Base-by-base conservation (phyloP, 2,888 invertebrate genomes). In the Geophilus truncorum region DNA sequence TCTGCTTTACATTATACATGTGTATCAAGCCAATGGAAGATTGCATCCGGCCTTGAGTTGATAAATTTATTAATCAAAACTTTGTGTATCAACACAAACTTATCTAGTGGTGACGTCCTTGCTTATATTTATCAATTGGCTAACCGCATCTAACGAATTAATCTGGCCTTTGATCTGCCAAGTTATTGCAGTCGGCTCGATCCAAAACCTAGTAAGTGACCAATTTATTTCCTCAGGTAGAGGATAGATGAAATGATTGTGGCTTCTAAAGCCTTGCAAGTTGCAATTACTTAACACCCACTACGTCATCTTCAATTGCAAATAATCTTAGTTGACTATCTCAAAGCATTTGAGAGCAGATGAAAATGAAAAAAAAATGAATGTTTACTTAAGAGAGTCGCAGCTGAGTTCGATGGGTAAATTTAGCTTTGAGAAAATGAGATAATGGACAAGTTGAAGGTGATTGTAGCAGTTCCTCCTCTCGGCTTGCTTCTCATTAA, bases 381-480 rank as follows among this genome's bases (percentile, higher is more conserved):
- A 2, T 12, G 40, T 15, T 51, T 51, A 51, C 18, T n/a, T 40
- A n/a, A 40, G n/a, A 15, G 40, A n/a, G 40, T 40, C 12, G 4
- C 18, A 5, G 51, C 32, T 32, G 32, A 32, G 4, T 32, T 32
- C 32, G 32, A 32, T 32, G 32, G 5, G 32, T 6, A 32, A 6
- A 32, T 32, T 32, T 18, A 45, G 15, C 15, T 23, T 25, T 70
- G 70, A 28, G 25, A 15, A 70, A 70, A 70, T 70, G 25, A 28
- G 70, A 23, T 70, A 70, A 70, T 70, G 70, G 70, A 70, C 70
- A 70, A 70, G 70, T 70, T 70, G 70, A 25, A 70, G 70, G 28
- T 28, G 70, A 23, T 70, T 70, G 62, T 23, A 70, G 28, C 28
- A 25, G 70, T 28, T 70, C 28, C 28, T 70, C 12, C 28, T 28